These are phyloP conservation scores for Brachionus calyciflorus DNA, from an alignment of 1,140 invertebrate species.

Conservation along the genomic window DNA sequence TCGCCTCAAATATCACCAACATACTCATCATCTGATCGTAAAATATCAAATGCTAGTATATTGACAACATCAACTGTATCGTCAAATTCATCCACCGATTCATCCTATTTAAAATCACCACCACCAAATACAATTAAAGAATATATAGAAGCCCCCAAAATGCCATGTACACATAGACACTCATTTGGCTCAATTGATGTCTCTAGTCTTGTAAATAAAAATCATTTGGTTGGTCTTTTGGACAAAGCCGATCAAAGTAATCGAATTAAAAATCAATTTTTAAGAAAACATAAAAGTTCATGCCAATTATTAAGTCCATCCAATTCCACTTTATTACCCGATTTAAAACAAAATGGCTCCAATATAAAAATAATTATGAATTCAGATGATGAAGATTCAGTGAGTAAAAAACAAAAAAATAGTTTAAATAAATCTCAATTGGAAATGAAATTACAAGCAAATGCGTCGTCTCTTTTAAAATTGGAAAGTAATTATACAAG, in stretches of 20 bases:
- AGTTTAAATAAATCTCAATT: background rate
- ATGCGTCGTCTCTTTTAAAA: background rate
- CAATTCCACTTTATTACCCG: background rate
- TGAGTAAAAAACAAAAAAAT: too few species aligned
- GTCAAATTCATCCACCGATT: background rate
- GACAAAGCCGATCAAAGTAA: background rate
- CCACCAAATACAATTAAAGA: background rate
- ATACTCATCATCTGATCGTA: too few species aligned
- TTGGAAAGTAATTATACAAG: background rate
- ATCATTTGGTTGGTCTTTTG: background rate
- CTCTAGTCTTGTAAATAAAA: background rate
- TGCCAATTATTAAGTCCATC: background rate
- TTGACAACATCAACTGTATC: background rate
- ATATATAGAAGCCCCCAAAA: background rate
- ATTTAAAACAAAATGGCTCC: background rate
- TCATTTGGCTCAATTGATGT: background rate
- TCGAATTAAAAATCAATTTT: background rate
- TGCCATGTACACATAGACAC: background rate
- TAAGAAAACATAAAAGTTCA: background rate
- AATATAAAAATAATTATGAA: constrained; percentile 15
- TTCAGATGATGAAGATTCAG: background rate
- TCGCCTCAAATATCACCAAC: too few species aligned
- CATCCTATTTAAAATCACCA: background rate
- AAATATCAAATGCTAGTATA: background rate
- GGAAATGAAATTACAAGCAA: background rate